Evolutionary conservation across 2,888 invertebrate species (phyloP), one percentile per base, ranked within the genome.

Genomic region (Timandra comae): DNA sequence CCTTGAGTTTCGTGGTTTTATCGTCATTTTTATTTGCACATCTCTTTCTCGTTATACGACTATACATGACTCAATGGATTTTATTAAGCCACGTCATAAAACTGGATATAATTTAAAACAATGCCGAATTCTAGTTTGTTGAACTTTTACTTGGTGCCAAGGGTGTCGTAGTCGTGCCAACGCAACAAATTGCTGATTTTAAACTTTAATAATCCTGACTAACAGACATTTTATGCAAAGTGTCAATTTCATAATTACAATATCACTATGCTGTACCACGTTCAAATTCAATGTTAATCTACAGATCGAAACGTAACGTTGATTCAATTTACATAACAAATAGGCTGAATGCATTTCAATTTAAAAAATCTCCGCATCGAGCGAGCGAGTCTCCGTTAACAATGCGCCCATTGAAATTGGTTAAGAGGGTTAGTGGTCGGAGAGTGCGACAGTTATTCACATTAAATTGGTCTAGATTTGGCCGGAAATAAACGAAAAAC

Each of bases 401-500:
- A 64, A 64, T 67, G 59, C 52, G 46, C 37, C 53, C 50, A 56
- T 64, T 65, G 56, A 56, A 56, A 55, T 43, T 47, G 41, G 47
- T 44, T 51, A 46, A 57, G 52, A 59, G 56, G 59, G 57, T 51
- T 49, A 55, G 56, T 50, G 44, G 44, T 42, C 50, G 54, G 55
- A 16, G 50, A 56, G 53, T 53, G 50, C 52, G 53, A 51, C 56
- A 53, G 54, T 60, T 58, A 63, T 58, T 55, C 51, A 59, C 51
- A 51, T 50, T 63, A 67, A 71, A 71, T 67, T 67, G 67, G 41
- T 62, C 59, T 65, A 61, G 57, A 69, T 64, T 58, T 56, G 57
- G 47, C 70, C 71, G 73, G 72, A 74, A 63, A 72, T 65, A 65
- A 65, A 66, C 63, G 55, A 67, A 73, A 73, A 71, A 36, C 58